A percentile compares a stretch with the other conserved stretches of the same genome.
phyloP scores from a whole-genome alignment of 2,888 invertebrate genomes.

The Drosophila testacea region DNA sequence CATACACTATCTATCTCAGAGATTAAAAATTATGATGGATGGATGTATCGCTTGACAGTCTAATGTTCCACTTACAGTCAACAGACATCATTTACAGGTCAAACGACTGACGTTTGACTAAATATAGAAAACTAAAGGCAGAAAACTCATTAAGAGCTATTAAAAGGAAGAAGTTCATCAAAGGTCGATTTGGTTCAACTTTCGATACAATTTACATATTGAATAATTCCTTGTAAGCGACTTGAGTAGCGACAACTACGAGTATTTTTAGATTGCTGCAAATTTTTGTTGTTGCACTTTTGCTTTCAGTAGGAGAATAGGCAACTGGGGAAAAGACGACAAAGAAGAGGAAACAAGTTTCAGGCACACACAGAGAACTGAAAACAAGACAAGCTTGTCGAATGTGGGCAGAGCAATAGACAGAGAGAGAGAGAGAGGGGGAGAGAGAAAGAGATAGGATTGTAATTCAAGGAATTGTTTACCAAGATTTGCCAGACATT shows the following conservation, averaged over 20 bases:
- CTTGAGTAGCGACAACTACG: constrained; percentile 8
- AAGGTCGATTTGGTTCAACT: constrained; percentile 12
- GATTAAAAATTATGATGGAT: constrained; percentile 30
- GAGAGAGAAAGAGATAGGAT: neutral
- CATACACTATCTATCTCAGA: neutral
- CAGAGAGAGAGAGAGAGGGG: constrained; percentile 4
- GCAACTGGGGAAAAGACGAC: constrained; percentile 1
- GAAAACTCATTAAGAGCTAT: constrained; percentile 33
- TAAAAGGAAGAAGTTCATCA: constrained; percentile 15
- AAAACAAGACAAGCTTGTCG: constrained; percentile 7
- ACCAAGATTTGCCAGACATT: constrained; percentile 29
- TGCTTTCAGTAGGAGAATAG: constrained; percentile 47
- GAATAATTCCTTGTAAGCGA: constrained; percentile 29
- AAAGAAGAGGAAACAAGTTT: constrained; percentile 10
- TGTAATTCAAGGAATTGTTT: constrained; percentile 4
- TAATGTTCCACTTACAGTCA: constrained; percentile 1
- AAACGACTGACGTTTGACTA: constrained; percentile 22
- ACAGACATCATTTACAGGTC: constrained; percentile 8
- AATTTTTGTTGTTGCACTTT: constrained; percentile 46
- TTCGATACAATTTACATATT: constrained; percentile 27
- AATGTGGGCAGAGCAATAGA: constrained; percentile 23
- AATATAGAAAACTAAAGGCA: constrained; percentile 18
- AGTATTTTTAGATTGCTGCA: constrained; percentile 56
- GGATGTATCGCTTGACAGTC: constrained; percentile 8
- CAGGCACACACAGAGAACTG: neutral